These are phyloP conservation scores for Drosophila sucinea DNA, from an alignment of 1,140 invertebrate genomes.

Conservation along the genomic window DNA sequence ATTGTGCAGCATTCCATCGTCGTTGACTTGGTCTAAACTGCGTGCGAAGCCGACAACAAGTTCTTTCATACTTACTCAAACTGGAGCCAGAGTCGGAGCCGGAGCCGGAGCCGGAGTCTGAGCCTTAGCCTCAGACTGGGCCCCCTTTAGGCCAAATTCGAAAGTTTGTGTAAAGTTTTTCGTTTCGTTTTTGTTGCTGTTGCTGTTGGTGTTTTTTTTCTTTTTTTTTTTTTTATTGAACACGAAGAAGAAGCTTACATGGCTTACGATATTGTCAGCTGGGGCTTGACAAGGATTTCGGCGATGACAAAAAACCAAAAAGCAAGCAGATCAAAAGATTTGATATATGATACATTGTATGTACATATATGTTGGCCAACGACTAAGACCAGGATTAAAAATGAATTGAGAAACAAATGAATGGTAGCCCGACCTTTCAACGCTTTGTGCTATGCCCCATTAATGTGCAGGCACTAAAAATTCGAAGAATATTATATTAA, in stretches of 20 bases:
- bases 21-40: conserved; percentile 32
- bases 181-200: conserved; percentile 20
- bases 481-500: too few relatives aligned
- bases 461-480: not conserved
- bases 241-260: conserved; percentile 19
- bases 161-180: conserved; percentile 43
- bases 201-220: not conserved
- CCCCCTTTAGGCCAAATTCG: conserved; percentile 18
- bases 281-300: conserved; percentile 29
- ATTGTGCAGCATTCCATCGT: conserved; percentile 20
- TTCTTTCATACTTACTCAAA: conserved; percentile 13
- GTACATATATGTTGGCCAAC: not conserved
- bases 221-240: conserved; percentile 38
- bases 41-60: conserved; percentile 58
- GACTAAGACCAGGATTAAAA: conserved; percentile 2
- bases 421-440: not conserved
- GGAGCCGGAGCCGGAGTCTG: not conserved
- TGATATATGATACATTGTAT: not conserved
- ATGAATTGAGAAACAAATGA: conserved; percentile 1
- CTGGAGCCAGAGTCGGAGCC: not conserved
- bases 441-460: not conserved
- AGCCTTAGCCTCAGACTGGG: not conserved
- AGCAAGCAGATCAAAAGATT: conserved; percentile 31
- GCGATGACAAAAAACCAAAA: conserved; percentile 18
- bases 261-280: conserved; percentile 37